phyloP scores from a whole-genome alignment of 2,113 vertebrate species.

The Martes martes region DNA sequence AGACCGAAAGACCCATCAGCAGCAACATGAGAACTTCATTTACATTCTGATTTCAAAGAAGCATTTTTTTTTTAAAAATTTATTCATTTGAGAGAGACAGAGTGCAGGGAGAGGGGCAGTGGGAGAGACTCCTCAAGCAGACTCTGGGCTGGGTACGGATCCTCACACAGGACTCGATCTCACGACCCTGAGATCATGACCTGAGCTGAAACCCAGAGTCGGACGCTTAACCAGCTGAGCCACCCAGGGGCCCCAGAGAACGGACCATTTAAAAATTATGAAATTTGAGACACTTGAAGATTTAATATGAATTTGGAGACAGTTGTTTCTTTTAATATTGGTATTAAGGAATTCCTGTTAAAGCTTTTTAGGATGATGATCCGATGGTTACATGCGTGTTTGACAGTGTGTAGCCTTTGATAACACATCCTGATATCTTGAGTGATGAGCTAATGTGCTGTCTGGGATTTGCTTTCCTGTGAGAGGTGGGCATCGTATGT shows the following conservation, averaged over 20 bases:
- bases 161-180: background rate
- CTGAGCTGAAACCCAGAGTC: background rate
- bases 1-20: background rate
- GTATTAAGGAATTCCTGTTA: background rate
- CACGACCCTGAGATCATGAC: background rate
- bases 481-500: rapidly evolving
- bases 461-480: background rate
- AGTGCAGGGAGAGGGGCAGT: background rate
- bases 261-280: background rate
- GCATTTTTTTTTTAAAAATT: background rate
- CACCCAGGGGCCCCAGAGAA: background rate
- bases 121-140: background rate
- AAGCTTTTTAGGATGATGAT: background rate
- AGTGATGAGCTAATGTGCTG: rapidly evolving
- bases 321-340: background rate
- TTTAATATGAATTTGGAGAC: background rate
- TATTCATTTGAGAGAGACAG: background rate
- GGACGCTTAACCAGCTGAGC: background rate
- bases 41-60: background rate
- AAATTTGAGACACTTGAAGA: background rate
- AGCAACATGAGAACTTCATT: rapidly evolving
- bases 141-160: background rate
- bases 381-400: background rate
- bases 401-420: background rate
- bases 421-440: background rate